Conservation (phyloP, 2,797 vertebrate genomes). For the Cuniculus paca region DNA sequence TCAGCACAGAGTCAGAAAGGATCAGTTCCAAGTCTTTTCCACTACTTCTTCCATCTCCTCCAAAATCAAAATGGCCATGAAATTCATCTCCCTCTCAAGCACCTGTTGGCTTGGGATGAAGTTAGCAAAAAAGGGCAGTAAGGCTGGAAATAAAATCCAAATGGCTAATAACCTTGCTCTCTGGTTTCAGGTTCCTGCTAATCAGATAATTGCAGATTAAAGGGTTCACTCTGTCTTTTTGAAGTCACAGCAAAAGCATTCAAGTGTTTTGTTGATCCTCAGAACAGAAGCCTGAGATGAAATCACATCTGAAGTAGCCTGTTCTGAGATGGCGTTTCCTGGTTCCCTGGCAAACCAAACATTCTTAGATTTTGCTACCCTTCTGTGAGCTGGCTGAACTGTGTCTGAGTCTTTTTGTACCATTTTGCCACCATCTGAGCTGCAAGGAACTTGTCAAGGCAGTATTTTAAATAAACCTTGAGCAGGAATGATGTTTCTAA, state of each 20-base stretch:
- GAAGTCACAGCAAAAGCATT: constrained; percentile 59
- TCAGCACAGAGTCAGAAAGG: constrained; percentile 9
- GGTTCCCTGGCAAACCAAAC: not conserved
- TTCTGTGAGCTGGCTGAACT: not conserved
- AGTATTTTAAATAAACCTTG: constrained; percentile 44
- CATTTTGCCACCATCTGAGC: not conserved
- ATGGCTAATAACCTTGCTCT: constrained; percentile 40
- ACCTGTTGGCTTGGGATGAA: constrained; percentile 61
- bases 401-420: not conserved
- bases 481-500: not conserved
- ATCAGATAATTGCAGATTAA: constrained; percentile 71
- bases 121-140: constrained; percentile 23
- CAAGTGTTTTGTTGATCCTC: constrained; percentile 64
- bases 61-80: constrained; percentile 8
- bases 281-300: constrained; percentile 29
- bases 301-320: not conserved
- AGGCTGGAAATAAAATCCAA: constrained; percentile 75
- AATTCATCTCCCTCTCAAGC: not conserved
- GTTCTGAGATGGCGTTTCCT: constrained; percentile 43
- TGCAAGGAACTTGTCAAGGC: not conserved
- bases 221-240: constrained; percentile 69
- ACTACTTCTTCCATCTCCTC: not conserved
- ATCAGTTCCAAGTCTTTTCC: constrained; percentile 23
- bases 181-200: constrained; percentile 79
- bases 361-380: not conserved